These are phyloP conservation scores for Syngnathus floridae DNA, from an alignment of 2,113 vertebrate species.

Conservation along the genomic window DNA sequence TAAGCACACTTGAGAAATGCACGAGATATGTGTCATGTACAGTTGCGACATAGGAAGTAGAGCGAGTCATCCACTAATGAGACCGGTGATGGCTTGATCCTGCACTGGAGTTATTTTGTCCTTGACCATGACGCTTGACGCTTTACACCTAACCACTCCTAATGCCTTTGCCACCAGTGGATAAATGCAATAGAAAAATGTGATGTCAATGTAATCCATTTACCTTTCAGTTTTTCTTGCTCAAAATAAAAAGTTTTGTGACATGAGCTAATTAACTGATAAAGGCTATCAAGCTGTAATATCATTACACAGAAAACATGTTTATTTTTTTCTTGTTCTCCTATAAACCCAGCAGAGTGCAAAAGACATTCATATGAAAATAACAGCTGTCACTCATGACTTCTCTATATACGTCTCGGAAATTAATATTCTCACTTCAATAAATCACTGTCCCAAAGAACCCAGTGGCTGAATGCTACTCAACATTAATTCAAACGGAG, in stretches of 20 bases:
- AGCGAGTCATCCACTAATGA: neutral
- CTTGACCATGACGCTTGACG: neutral
- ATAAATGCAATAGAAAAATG: neutral
- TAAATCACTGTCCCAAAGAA: constrained; percentile 41
- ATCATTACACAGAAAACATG: constrained; percentile 4
- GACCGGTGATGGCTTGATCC: neutral
- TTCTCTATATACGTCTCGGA: constrained; percentile 15
- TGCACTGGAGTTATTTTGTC: neutral
- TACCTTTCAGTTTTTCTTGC: neutral
- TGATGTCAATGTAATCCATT: neutral
- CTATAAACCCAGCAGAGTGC: neutral
- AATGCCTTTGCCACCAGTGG: neutral
- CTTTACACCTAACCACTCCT: neutral
- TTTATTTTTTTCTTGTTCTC: constrained; percentile 11
- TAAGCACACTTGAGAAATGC: constrained; percentile 38
- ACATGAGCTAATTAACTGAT: neutral
- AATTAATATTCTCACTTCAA: constrained; percentile 36
- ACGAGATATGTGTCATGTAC: constrained; percentile 37
- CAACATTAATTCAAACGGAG: constrained; percentile 37
- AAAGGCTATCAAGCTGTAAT: neutral
- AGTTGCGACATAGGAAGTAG: neutral
- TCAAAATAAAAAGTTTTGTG: neutral
- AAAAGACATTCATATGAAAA: constrained; percentile 3
- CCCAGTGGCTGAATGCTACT: constrained; percentile 15
- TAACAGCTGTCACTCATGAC: constrained; percentile 5